Conservation (phyloP, 2,797 vertebrate species). For the Rhinella marina region DNA sequence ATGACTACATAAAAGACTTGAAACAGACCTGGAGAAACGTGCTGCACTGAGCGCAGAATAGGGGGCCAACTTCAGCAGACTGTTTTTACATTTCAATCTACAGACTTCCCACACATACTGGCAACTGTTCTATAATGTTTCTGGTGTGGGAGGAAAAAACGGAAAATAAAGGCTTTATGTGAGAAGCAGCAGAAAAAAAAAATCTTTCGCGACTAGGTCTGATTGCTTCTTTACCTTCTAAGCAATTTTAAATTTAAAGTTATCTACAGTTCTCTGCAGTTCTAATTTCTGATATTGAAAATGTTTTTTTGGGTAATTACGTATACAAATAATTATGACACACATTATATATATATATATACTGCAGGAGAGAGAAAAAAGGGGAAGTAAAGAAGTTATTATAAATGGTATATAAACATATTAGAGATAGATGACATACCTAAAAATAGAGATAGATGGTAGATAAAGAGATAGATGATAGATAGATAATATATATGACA, state of each 20-base stretch:
- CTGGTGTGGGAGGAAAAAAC: constrained; percentile 33
- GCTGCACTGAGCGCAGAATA: constrained; percentile 48
- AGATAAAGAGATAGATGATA: neutral
- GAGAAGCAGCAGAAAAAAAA: neutral
- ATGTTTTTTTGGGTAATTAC: neutral
- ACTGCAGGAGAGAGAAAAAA: neutral
- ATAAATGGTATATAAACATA: neutral
- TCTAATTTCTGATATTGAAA: neutral
- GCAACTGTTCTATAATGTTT: constrained; percentile 1
- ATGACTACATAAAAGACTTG: constrained; percentile 51
- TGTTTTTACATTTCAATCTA: constrained; percentile 47
- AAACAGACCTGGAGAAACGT: constrained; percentile 55
- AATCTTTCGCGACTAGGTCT: neutral
- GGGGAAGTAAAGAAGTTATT: neutral
- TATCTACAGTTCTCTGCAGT: neutral
- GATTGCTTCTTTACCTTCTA: neutral
- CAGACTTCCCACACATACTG: constrained; percentile 33
- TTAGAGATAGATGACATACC: neutral
- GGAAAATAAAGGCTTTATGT: constrained; percentile 25
- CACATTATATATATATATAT: too few species aligned
- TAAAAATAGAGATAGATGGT: neutral
- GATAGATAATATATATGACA: neutral
- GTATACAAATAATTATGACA: neutral
- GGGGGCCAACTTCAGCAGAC: neutral
- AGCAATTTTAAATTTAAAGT: neutral